These are phyloP conservation scores for Cyanoliseus patagonus DNA, from an alignment of 2,113 vertebrate genomes.

Conservation along the genomic window DNA sequence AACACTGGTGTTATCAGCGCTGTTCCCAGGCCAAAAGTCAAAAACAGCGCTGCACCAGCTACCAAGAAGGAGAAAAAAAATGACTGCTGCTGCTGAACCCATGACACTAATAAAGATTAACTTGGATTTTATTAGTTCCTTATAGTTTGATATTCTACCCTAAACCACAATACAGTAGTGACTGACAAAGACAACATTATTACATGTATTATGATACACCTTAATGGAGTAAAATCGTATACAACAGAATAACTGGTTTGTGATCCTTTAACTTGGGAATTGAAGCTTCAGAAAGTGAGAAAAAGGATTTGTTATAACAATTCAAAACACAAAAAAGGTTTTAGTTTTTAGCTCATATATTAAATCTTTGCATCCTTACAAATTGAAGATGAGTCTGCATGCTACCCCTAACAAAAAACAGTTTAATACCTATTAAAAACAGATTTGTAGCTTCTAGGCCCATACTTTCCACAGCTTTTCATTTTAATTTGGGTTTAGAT, in stretches of 20 bases:
- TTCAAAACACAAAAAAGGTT: neutral
- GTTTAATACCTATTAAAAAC: neutral
- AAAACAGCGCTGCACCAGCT: too few species aligned
- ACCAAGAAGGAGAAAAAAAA: too few species aligned
- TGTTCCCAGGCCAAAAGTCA: too few species aligned
- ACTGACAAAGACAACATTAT: neutral
- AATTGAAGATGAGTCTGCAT: neutral
- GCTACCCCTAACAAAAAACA: neutral
- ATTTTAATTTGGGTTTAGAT: neutral
- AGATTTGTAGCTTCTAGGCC: neutral
- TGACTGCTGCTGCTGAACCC: too few species aligned
- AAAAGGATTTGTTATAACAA: neutral
- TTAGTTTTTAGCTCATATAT: neutral
- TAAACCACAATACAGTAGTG: neutral
- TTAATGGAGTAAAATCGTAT: neutral
- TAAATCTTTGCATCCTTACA: neutral
- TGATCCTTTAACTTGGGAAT: neutral
- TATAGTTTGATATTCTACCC: neutral
- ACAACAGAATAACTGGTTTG: neutral
- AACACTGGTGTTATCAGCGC: too few species aligned
- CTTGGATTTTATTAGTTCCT: neutral
- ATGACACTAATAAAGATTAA: neutral
- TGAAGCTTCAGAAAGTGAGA: neutral
- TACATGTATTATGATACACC: neutral
- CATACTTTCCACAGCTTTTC: neutral